phyloP scores from a whole-genome alignment of 2,113 vertebrate genomes.

The Grallaria varia region DNA sequence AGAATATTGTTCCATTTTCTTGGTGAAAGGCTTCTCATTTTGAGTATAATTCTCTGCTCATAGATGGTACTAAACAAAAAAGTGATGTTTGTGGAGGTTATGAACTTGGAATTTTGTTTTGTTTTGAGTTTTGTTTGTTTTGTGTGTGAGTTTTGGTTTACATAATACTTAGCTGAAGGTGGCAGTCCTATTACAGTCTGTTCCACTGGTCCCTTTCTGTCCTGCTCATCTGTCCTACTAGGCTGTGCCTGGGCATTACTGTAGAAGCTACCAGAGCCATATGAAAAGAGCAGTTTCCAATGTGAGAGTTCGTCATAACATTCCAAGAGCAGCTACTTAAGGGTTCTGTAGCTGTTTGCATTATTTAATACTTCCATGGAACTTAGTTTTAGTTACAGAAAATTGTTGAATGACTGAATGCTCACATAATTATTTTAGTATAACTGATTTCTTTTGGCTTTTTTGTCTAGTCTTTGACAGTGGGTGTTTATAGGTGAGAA shows the following conservation, averaged over 20 bases:
- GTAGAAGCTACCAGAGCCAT: neutral
- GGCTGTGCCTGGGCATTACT: neutral
- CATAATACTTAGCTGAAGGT: neutral
- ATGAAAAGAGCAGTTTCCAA: neutral
- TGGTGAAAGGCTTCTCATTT: neutral
- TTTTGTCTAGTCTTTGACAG: neutral
- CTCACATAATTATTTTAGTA: neutral
- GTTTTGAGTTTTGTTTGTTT: accelerated
- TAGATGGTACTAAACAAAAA: neutral
- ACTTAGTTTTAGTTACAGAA: neutral
- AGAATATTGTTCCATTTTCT: neutral
- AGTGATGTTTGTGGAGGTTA: neutral
- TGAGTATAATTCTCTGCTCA: neutral
- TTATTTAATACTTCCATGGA: neutral
- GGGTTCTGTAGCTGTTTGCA: neutral
- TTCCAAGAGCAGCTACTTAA: neutral
- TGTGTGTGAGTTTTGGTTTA: neutral
- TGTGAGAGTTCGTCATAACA: neutral
- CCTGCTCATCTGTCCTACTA: neutral
- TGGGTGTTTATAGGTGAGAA: neutral
- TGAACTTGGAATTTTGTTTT: neutral
- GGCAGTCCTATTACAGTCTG: neutral
- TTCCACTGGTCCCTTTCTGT: neutral
- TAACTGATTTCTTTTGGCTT: neutral
- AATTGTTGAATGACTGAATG: neutral